Evolutionary conservation across 64 coral and sea anemone genomes (phyloP), one percentile per base, ranked within the genome.

Genomic region (Stichodactyla mertensii): DNA sequence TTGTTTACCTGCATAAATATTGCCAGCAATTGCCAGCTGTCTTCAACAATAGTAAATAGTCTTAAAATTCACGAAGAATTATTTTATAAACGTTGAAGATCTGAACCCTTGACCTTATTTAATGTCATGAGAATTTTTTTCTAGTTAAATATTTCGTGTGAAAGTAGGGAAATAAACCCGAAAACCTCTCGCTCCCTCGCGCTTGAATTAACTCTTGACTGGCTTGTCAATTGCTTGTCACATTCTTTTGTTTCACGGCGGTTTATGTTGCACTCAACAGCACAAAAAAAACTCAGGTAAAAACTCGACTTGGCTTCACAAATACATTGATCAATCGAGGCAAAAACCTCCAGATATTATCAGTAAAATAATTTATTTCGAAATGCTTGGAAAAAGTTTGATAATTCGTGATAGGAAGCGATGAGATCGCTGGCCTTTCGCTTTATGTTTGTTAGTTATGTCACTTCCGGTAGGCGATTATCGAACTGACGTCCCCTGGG

Each of bases 381-480:
- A 74, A 27, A 6, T 27, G 24, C 27, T 74, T 7, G 8, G 23
- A 13, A 11, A 74, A 74, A 74, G 6, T 74, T 74, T 6, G 69
- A 31, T 74, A 74, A 74, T 74, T 69, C 19, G 69, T 27, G 22
- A 5, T 27, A 23, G 10, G 69, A 19, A 74, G 24, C 69, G 11
- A 74, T 20, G 10, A 74, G 26, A 26, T 27, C 24, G 69, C 24
- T 74, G 26, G 69, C 69, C 69, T 74, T 74, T 74, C 69, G 69
- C 24, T 74, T 69, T 74, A 82, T 84, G 55, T 85, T 85, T 85
- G 83, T 85, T 58, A 57, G 83, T 55, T 10, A 64, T 85, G 83
- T 85, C 83, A 64, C 83, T 85, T 85, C 83, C 83, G 83, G 83
- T 85, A 7, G 9, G 31, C 83, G 55, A 85, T 55, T 36, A 64